phyloP scores from a whole-genome alignment of 2,113 vertebrate genomes.

The Benitochromis conjunctus region DNA sequence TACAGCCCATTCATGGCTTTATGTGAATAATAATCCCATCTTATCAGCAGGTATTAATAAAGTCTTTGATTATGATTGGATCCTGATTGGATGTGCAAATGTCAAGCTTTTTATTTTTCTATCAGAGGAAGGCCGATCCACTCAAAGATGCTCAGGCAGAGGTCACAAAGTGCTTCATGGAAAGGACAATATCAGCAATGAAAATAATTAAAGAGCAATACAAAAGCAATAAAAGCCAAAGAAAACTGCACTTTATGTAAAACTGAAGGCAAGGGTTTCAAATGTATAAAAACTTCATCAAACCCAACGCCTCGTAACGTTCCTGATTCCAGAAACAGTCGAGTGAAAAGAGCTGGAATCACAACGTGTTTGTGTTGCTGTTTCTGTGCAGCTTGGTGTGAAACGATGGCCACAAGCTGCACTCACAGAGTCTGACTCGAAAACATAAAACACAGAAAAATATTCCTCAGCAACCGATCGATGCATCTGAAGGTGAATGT shows the following conservation, averaged over 20 bases:
- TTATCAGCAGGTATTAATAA: background rate
- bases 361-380: background rate
- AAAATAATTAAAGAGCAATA: background rate
- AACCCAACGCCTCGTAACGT: background rate
- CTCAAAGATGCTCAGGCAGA: background rate
- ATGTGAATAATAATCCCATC: background rate
- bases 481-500: background rate
- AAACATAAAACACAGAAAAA: background rate
- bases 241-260: too few relatives aligned
- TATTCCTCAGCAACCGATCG: background rate
- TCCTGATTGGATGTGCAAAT: background rate
- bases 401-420: fast-evolving
- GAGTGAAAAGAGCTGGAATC: background rate
- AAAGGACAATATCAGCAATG: background rate
- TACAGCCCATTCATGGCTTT: background rate
- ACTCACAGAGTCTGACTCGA: background rate
- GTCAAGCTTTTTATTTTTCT: background rate
- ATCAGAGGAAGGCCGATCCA: fast-evolving
- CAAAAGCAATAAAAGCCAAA: too few relatives aligned
- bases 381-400: background rate
- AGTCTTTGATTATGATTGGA: background rate
- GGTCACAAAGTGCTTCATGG: background rate
- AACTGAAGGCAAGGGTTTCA: background rate
- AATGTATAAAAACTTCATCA: background rate
- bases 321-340: background rate